Evolutionary conservation across 2,888 invertebrate species (phyloP), one percentile per base, ranked within the genome.

Genomic region (Stenichneumon culpator): DNA sequence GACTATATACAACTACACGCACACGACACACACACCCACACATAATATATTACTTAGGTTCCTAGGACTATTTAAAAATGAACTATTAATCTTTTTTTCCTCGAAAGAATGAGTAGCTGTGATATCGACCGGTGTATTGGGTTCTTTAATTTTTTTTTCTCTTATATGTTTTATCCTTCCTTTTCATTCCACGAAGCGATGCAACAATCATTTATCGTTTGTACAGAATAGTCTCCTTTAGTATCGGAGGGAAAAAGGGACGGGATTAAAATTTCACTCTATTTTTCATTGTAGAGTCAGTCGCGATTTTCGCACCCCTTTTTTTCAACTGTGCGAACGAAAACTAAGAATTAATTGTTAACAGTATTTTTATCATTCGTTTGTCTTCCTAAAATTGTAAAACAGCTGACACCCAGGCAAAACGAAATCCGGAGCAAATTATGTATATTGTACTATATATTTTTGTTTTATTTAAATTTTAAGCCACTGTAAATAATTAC

Each of bases 91-190:
- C 80, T 79, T 79, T 82, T 82, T 83, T 69, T 72, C 65, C 79
- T 74, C 83, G 85, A 86, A 90, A 88, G 83, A 88, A 90, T 89
- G 89, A 92, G 91, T 92, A 93, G 93, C 93, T 93, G 93, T 93
- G 93, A 93, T 93, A 93, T 93, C 87, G 89, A 91, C 89, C 82
- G 91, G 91, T 92, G 92, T 90, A 91, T 92, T 91, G 92, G 91
- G 90, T 88, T 88, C 87, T 87, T 86, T 87, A 75, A 87, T 70
- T 47, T 63, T 57, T 84, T 77, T 63, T 60, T 63, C 69, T 74
- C 75, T 32, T 65, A 75, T 70, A 72, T 63, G 73, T 86, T 73
- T 77, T 81, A 50, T 44, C 39, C 57, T 78, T 36, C 75, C 52
- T 60, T 22, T n/a, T 73, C 72, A 19, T 63, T 57, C 67, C 65